phyloP scores from a whole-genome alignment of 1,140 invertebrate genomes.

The Rhagoletis zephyria region DNA sequence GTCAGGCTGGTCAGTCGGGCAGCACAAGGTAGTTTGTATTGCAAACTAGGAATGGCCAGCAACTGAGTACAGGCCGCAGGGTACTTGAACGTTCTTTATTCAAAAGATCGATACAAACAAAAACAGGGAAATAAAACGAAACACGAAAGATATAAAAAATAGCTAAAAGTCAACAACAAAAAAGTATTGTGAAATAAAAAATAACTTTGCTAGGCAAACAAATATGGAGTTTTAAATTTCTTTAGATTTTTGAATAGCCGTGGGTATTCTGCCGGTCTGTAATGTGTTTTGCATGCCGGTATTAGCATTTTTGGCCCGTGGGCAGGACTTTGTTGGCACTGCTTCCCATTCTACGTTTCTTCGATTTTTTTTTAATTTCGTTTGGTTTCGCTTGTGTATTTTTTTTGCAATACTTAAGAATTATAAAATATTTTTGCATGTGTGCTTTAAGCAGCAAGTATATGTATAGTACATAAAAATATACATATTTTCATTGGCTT shows the following conservation, averaged over 20 bases:
- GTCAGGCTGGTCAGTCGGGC: too few relatives aligned
- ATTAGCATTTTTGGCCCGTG: background rate
- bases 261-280: background rate
- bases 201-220: too few relatives aligned
- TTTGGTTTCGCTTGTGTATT: background rate
- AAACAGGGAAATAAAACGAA: background rate
- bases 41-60: too few relatives aligned
- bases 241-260: too few relatives aligned
- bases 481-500: constrained; percentile 4
- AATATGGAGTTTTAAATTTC: too few relatives aligned
- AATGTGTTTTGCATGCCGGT: background rate
- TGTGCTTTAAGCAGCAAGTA: too few relatives aligned
- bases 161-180: background rate
- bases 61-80: background rate
- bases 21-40: too few relatives aligned
- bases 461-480: background rate
- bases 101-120: background rate
- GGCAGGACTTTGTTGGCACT: background rate
- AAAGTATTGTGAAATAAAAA: background rate
- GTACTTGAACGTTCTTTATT: background rate
- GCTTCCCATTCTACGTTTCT: background rate
- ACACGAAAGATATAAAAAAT: background rate
- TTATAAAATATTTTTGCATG: too few relatives aligned
- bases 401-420: background rate
- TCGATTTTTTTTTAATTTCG: background rate